Conservation (phyloP, 2,113 vertebrate species). For the Trematocara marginatum region DNA sequence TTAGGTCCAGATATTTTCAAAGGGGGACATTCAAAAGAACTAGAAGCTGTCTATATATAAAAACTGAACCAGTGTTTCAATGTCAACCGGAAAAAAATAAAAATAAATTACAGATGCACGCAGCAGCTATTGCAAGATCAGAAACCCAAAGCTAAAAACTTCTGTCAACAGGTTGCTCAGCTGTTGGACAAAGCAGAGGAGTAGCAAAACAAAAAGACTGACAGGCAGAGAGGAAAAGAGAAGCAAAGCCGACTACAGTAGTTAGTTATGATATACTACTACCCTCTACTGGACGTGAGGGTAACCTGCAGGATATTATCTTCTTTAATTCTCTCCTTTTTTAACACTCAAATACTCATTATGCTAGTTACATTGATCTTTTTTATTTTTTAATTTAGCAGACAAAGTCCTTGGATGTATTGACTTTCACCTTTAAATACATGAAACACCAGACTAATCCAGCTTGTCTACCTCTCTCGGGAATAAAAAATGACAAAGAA, state of each 20-base stretch:
- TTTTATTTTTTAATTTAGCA: neutral
- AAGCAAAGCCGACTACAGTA: neutral
- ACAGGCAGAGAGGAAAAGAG: neutral
- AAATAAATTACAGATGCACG: neutral
- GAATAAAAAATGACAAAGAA: neutral
- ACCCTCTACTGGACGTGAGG: conserved; percentile 48
- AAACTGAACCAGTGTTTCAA: neutral
- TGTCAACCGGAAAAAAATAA: neutral
- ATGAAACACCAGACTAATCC: neutral
- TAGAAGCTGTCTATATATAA: neutral
- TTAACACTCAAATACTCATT: neutral
- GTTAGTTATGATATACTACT: conserved; percentile 28
- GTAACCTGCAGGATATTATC: neutral
- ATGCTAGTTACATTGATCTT: neutral
- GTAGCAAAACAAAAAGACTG: neutral
- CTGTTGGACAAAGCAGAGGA: neutral
- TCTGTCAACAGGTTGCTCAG: conserved; percentile 19
- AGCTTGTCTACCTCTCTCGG: neutral
- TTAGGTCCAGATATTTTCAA: neutral
- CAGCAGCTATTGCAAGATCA: neutral
- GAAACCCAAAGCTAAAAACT: neutral
- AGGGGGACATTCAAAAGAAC: neutral
- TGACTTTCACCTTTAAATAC: neutral
- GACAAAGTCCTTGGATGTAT: neutral
- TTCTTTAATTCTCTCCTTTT: neutral